Evolutionary conservation across 2,888 invertebrate species (phyloP), one percentile per base, ranked within the genome.

Genomic region (Campoplex capitator): DNA sequence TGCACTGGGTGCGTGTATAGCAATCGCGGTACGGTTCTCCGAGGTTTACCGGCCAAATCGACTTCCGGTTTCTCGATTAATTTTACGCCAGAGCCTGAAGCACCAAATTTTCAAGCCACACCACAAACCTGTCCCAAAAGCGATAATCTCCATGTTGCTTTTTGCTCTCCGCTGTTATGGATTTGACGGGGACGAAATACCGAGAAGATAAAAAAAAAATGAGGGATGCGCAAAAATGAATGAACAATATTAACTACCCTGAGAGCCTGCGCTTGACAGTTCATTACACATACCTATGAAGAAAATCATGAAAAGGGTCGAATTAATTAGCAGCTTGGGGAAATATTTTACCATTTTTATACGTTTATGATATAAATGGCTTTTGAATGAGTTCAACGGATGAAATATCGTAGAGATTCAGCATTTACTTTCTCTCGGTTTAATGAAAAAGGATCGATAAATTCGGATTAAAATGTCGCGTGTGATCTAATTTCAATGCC

Each of bases 31-130:
- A 13, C n/a, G 48, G n/a, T 51, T 35, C 16, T 68, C 42, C 83
- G 76, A 78, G 76, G 67, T 77, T 83, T 84, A 88, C 84, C 83
- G 86, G 65, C 85, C 88, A 91, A 92, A 92, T 92, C 92, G 91
- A 91, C 92, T 92, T 92, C 90, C 90, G 88, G 90, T 92, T 91
- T 92, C 90, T 91, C 92, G 91, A 92, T 92, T 92, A 92, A 92
- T 91, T 75, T 91, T 90, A 88, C 90, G 88, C 88, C 45, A 87
- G 38, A 76, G 84, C 79, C 87, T 74, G 38, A 77, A 84, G 88
- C 85, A 38, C 87, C 65, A 78, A 77, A 78, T 71, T 83, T 70
- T 18, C 54, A 45, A 35, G n/a, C 68, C 38, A n/a, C 73, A 67
- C 58, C 71, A 67, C 65, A 54, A 67, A 54, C n/a, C 65, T 45